Evolutionary conservation across 2,888 invertebrate genomes (phyloP).

Genomic region (Auanema sp.): DNA sequence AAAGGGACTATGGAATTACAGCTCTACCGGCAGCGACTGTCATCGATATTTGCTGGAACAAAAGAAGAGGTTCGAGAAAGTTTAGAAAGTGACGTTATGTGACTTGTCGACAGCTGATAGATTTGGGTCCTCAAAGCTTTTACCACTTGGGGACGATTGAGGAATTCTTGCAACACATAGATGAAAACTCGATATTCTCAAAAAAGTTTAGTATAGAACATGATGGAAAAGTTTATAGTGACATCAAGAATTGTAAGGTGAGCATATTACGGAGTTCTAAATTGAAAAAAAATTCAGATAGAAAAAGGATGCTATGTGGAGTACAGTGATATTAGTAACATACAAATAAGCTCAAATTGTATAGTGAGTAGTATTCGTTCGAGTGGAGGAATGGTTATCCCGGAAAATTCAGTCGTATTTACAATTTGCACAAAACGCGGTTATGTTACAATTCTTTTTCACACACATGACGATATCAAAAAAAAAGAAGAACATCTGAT

Average conservation of each 20-base stretch:
- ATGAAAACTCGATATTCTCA: conserved; percentile 15
- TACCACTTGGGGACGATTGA: conserved; percentile 40
- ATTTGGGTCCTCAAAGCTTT: conserved; percentile 31
- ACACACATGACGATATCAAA: conserved; percentile 39
- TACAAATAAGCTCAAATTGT: conserved; percentile 19
- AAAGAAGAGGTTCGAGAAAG: conserved; percentile 5
- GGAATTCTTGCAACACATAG: conserved; percentile 28
- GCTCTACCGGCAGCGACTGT: conserved; percentile 5
- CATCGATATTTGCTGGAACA: conserved; percentile 4
- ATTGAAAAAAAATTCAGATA: conserved; percentile 7
- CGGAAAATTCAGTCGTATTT: conserved; percentile 22
- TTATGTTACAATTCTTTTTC: conserved; percentile 30
- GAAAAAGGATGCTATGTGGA: conserved; percentile 11
- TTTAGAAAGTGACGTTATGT: background rate
- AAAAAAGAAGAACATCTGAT: conserved; percentile 17
- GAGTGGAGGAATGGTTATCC: conserved; percentile 5
- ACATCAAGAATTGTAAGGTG: background rate
- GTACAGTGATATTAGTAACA: conserved; percentile 1
- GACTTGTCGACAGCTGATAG: conserved; percentile 26
- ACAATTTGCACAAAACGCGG: conserved; percentile 21
- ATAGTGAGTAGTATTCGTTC: conserved; percentile 23
- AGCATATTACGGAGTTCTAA: conserved; percentile 8
- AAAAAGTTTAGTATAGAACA: conserved; percentile 8
- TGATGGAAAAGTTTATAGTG: background rate
- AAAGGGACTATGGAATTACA: background rate